These are phyloP conservation scores for Pissodes strobi DNA, from an alignment of 1,140 invertebrate genomes.

Conservation along the genomic window DNA sequence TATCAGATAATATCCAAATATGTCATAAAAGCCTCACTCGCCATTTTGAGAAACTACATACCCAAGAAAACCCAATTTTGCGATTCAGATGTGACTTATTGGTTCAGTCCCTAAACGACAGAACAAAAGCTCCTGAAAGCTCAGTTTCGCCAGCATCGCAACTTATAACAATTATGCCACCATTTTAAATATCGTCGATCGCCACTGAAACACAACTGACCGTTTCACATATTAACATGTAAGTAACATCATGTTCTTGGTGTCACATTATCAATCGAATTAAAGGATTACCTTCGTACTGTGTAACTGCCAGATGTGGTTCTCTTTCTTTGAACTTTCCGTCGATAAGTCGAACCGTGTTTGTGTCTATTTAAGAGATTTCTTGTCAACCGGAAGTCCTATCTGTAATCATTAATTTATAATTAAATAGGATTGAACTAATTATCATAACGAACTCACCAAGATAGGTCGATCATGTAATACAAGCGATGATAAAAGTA, in stretches of 20 bases:
- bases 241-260: background rate
- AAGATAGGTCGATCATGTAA: background rate
- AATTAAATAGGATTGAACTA: conserved; percentile 3
- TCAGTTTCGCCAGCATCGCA: no score
- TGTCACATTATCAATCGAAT: background rate
- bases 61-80: no score
- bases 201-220: no score
- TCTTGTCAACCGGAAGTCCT: conserved; percentile 7
- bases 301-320: background rate
- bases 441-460: background rate
- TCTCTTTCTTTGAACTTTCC: conserved; percentile 1
- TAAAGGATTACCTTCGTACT: conserved; percentile 1
- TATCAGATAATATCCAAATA: no score
- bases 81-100: no score
- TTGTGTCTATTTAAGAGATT: background rate
- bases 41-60: no score
- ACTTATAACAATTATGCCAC: no score
- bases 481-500: background rate
- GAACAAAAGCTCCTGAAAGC: no score
- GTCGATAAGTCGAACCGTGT: background rate
- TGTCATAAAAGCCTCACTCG: no score
- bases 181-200: no score
- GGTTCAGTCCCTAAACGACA: no score
- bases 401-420: background rate
- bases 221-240: background rate